phyloP scores from a whole-genome alignment of 2,113 vertebrate genomes.

The Cromileptes altivelis region DNA sequence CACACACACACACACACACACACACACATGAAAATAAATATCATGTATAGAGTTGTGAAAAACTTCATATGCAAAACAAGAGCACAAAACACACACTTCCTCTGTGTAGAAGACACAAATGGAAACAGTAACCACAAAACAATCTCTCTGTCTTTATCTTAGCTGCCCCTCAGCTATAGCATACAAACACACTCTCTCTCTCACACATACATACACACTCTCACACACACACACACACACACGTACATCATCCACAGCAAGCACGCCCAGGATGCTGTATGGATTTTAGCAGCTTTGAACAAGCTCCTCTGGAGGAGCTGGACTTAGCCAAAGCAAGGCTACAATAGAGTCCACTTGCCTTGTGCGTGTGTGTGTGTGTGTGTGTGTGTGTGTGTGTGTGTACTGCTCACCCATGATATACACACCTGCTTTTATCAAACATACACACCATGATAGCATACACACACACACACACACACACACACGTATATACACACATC shows the following conservation, averaged over 20 bases:
- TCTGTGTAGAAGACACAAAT: slow-evolving; percentile 33
- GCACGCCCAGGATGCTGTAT: slow-evolving; percentile 32
- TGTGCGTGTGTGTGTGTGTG: slow-evolving; percentile 21
- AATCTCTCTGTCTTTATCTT: slow-evolving; percentile 41
- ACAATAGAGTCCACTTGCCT: slow-evolving; percentile 38
- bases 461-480: slow-evolving; percentile 26
- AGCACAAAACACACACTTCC: slow-evolving; percentile 15
- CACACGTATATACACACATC: slow-evolving; percentile 4
- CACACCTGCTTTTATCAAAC: slow-evolving; percentile 37
- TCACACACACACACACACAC: slow-evolving; percentile 4
- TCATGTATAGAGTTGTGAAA: slow-evolving; percentile 7
- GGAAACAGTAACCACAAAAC: slow-evolving; percentile 38
- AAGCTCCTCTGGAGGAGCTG: slow-evolving; percentile 37
- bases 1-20: background rate
- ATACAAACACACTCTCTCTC: background rate
- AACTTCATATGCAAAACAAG: slow-evolving; percentile 17
- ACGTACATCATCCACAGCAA: slow-evolving; percentile 6
- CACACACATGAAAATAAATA: background rate
- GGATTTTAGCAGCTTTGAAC: slow-evolving; percentile 58
- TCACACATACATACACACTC: slow-evolving; percentile 3
- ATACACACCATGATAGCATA: slow-evolving; percentile 1
- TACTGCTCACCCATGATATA: slow-evolving; percentile 1
- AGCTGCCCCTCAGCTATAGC: slow-evolving; percentile 35
- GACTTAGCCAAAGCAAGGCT: slow-evolving; percentile 36
- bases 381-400: slow-evolving; percentile 20